Evolutionary conservation across 53 echinoderm and acorn worm genomes (phyloP).

Genomic region (Hippasteria phrygiana): DNA sequence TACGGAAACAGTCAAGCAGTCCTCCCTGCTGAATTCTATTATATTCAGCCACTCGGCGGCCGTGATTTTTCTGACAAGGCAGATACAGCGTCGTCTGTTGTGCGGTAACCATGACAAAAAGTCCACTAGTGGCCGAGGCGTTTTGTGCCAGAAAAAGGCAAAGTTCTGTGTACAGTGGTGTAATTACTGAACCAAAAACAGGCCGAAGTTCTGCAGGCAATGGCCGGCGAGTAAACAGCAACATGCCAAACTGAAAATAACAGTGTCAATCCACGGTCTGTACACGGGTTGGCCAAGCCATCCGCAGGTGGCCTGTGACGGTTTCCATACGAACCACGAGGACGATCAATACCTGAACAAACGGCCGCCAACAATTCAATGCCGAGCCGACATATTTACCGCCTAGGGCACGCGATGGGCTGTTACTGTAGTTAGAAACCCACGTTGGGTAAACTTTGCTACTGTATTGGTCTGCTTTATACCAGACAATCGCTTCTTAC

Average conservation of each 20-base stretch:
- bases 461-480: neutral
- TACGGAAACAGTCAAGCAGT: neutral
- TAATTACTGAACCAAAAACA: neutral
- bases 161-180: conserved; percentile 11
- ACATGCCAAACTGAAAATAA: neutral
- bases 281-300: neutral
- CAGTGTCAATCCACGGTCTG: neutral
- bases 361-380: neutral
- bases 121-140: neutral
- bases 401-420: neutral
- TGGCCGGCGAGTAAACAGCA: neutral
- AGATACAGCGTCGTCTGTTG: neutral
- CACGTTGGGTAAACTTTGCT: conserved; percentile 4
- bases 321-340: conserved; percentile 15
- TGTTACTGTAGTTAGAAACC: neutral
- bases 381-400: neutral
- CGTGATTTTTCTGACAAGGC: neutral
- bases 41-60: neutral
- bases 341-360: neutral
- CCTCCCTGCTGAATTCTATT: neutral
- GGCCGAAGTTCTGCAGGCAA: neutral
- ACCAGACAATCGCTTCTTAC: neutral
- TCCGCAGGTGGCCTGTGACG: neutral
- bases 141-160: neutral
- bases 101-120: conserved; percentile 51